Base-by-base conservation (phyloP, 2,797 vertebrate species). In the Gobionotothen gibberifrons region DNA sequence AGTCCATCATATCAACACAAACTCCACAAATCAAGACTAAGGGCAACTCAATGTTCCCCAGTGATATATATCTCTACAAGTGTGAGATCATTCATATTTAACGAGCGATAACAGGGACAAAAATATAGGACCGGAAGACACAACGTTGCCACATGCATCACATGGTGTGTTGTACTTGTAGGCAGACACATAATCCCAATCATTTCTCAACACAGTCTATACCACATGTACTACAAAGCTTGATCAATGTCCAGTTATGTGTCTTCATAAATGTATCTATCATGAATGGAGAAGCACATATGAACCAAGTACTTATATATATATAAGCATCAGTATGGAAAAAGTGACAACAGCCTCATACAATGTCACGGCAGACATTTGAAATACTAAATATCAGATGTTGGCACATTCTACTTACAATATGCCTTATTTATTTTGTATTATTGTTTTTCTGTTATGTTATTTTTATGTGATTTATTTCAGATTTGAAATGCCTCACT, bases 41-140 rank as follows among this genome's bases (percentile, higher is more conserved):
- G 10, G 32, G 59, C 32, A 46, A 47, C 55, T 63, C 10, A 9
- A 4, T 54, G 58, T 46, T 32, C 17, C 47, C 44, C 17, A 52
- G 39, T 17, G 47, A 59, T 14, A 29, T 70, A 32, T 36, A 15
- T 53, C 39, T 53, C 39, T 48, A 16, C 47, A 32, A 56, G 46
- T 59, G 49, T 15, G 69, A 76, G 19, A 58, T 60, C 9, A 48
- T 73, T 71, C 63, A 66, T 58, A 72, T 78, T 71, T 75, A 11
- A 46, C 4, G 40, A 57, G 53, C n/a, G 17, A 65, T 55, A 63
- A 75, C 39, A 67, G 63, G 64, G 5, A 70, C 19, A 36, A 46
- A 69, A 53, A 76, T 12, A 1, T 26, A 3, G 54, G 3, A 71
- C n/a, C 40, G 7, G 26, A 40, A 4, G 55, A 67, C 32, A 67